These are phyloP conservation scores for Lasioglossum lativentre DNA, from an alignment of 2,888 invertebrate species.

Conservation along the genomic window DNA sequence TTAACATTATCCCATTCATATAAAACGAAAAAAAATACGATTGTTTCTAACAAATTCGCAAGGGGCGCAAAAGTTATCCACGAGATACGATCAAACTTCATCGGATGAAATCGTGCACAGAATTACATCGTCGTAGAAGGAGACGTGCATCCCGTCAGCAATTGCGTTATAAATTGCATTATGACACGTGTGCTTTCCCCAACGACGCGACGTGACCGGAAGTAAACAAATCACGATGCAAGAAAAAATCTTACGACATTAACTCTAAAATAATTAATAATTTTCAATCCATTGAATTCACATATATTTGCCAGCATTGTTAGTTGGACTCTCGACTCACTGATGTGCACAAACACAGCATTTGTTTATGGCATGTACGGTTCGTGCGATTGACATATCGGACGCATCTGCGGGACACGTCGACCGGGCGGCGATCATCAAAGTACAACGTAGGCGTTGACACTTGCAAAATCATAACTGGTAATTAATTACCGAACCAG, in stretches of 20 bases:
- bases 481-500: slow-evolving; percentile 68
- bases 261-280: too few species aligned
- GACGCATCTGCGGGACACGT: slow-evolving; percentile 50
- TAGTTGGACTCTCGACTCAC: slow-evolving; percentile 1
- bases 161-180: slow-evolving; percentile 11
- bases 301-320: background rate
- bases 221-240: background rate
- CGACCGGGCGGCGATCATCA: slow-evolving; percentile 35
- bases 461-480: slow-evolving; percentile 60
- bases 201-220: too few species aligned
- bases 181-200: background rate
- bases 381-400: slow-evolving; percentile 60
- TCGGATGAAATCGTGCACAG: slow-evolving; percentile 37
- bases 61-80: background rate
- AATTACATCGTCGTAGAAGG: slow-evolving; percentile 32
- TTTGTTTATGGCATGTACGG: slow-evolving; percentile 52
- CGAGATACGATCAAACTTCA: background rate
- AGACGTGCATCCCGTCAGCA: slow-evolving; percentile 13
- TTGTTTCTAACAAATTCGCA: background rate
- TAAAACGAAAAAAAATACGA: background rate
- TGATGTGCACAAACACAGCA: slow-evolving; percentile 18
- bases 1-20: background rate
- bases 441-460: slow-evolving; percentile 56
- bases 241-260: too few species aligned
- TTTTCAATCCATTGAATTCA: too few species aligned